Conservation (phyloP, 1,140 invertebrate species). For the Trachelipus rathkii region DNA sequence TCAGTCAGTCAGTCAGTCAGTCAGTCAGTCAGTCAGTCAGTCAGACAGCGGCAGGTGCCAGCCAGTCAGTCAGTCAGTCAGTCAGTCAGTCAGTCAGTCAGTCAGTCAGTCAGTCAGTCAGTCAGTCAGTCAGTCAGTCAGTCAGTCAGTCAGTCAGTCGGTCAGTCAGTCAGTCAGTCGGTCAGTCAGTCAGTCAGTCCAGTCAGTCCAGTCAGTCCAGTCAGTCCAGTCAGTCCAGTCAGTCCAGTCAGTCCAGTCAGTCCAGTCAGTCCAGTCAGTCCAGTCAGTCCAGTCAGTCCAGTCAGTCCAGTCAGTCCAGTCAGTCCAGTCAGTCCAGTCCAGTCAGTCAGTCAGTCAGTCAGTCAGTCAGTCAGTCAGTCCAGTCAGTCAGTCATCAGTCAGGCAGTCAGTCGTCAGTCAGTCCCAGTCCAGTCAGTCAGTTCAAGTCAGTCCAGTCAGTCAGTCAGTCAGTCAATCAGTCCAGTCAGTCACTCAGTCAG, state of each 20-base stretch:
- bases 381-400: constrained; percentile 36
- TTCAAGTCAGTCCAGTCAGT: constrained; percentile 6
- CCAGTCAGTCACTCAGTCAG: constrained; percentile 13
- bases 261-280: constrained; percentile 12
- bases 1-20: constrained; percentile 30
- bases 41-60: too few relatives aligned
- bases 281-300: background rate
- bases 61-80: constrained; percentile 2
- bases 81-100: constrained; percentile 11
- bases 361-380: constrained; percentile 46
- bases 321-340: constrained; percentile 41
- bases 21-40: constrained; percentile 2
- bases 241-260: background rate
- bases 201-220: background rate
- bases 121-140: constrained; percentile 18
- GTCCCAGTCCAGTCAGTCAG: constrained; percentile 23
- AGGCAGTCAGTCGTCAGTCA: constrained; percentile 32
- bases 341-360: constrained; percentile 45
- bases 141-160: too few relatives aligned
- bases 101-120: constrained; percentile 12
- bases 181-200: constrained; percentile 10
- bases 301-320: background rate
- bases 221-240: background rate
- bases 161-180: too few relatives aligned
- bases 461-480: constrained; percentile 16